These are phyloP conservation scores for Schizopygopsis pylzovi DNA, from an alignment of 2,797 vertebrate genomes.

Conservation along the genomic window DNA sequence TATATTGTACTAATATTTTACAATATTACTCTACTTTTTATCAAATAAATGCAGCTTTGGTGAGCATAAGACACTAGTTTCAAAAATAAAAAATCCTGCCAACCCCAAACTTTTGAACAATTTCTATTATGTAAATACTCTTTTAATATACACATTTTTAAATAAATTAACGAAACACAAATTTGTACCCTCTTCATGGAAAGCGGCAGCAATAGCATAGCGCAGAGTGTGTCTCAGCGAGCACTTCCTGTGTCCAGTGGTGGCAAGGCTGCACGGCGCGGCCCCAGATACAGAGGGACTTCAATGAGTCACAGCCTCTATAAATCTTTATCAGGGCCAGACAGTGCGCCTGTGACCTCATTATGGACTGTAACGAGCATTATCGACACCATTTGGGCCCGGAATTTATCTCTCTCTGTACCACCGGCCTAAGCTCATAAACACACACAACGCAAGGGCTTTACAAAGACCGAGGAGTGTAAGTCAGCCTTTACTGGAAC, in stretches of 20 bases:
- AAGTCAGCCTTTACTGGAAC: slow-evolving; percentile 56
- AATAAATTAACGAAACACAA: neutral
- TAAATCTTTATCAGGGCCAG: slow-evolving; percentile 78
- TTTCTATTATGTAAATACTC: neutral
- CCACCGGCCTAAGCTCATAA: slow-evolving; percentile 46
- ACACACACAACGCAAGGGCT: slow-evolving; percentile 50
- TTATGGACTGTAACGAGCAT: slow-evolving; percentile 72
- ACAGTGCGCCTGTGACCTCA: slow-evolving; percentile 76
- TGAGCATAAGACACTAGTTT: neutral
- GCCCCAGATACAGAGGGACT: slow-evolving; percentile 45
- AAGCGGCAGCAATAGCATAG: neutral
- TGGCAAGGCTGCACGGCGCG: slow-evolving; percentile 30
- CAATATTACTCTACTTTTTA: neutral
- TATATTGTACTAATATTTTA: neutral
- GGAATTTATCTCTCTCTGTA: slow-evolving; percentile 72
- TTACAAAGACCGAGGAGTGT: slow-evolving; percentile 48
- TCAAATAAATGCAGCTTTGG: neutral
- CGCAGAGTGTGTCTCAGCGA: neutral
- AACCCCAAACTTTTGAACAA: neutral
- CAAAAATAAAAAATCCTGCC: neutral
- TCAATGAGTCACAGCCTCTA: slow-evolving; percentile 63
- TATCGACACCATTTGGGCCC: slow-evolving; percentile 69
- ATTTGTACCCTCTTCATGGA: neutral
- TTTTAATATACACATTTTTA: neutral
- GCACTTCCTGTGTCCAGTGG: slow-evolving; percentile 39